Evolutionary conservation across 1,140 invertebrate species (phyloP).

Genomic region (Chrysoperla carnea): DNA sequence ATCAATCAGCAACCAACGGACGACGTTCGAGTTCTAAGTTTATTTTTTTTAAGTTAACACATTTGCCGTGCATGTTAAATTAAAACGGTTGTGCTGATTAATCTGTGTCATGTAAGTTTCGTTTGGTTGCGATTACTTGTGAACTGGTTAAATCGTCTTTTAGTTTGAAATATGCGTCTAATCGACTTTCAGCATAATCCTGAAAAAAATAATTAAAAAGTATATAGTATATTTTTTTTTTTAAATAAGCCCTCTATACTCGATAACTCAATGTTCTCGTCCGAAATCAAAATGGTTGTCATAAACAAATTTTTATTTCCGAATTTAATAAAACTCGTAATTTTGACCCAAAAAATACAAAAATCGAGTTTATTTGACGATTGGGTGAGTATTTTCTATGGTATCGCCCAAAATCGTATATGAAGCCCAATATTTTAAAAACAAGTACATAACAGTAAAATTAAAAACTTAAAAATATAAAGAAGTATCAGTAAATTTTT

Average conservation of each 20-base stretch:
- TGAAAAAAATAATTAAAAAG: neutral
- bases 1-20: too few relatives aligned
- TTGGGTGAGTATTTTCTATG: too few relatives aligned
- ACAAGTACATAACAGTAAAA: constrained; percentile 18
- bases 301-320: neutral
- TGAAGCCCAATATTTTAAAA: neutral
- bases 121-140: neutral
- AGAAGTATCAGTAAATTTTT: too few relatives aligned
- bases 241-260: neutral
- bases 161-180: constrained; percentile 1
- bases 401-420: neutral
- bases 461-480: too few relatives aligned
- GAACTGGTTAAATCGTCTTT: constrained; percentile 2
- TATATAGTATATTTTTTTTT: neutral
- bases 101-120: neutral
- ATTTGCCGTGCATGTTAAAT: too few relatives aligned
- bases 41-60: too few relatives aligned
- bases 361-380: too few relatives aligned
- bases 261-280: neutral
- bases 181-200: constrained; percentile 2
- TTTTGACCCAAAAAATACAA: too few relatives aligned
- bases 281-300: neutral
- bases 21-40: too few relatives aligned
- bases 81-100: neutral
- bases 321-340: too few relatives aligned